Conservation (phyloP, 2,797 vertebrate genomes). For the Dermochelys coriacea region DNA sequence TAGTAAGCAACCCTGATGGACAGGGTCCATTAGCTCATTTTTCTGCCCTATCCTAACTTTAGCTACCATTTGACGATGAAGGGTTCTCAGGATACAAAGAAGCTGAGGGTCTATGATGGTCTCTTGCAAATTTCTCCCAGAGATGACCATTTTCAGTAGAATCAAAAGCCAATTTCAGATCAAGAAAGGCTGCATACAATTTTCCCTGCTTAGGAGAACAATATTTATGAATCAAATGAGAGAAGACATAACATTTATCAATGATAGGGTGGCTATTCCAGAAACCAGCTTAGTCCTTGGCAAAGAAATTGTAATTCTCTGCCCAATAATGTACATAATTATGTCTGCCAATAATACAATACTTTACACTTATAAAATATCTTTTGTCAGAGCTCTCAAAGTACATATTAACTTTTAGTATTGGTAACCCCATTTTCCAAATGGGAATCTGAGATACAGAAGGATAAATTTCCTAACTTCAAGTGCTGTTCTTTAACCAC, state of each 20-base stretch:
- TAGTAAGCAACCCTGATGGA: neutral
- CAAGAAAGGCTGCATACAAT: neutral
- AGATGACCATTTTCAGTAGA: too few relatives aligned
- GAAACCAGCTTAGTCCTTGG: neutral
- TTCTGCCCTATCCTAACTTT: neutral
- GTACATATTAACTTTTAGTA: neutral
- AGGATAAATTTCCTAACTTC: neutral
- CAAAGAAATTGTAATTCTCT: neutral
- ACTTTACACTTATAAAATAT: too few relatives aligned
- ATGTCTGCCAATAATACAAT: too few relatives aligned
- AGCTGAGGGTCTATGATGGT: too few relatives aligned
- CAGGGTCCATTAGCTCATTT: neutral
- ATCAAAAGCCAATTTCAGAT: too few relatives aligned
- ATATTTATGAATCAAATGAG: neutral
- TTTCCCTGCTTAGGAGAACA: neutral
- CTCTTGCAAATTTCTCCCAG: too few relatives aligned
- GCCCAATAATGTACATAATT: neutral
- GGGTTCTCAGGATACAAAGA: too few relatives aligned
- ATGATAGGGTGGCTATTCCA: neutral
- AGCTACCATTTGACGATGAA: neutral
- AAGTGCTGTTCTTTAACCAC: neutral
- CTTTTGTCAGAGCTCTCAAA: neutral
- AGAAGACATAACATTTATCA: neutral
- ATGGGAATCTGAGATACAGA: neutral
- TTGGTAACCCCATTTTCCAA: neutral